phyloP scores from a whole-genome alignment of 2,888 invertebrate species.

The Tenthredo mesomela region DNA sequence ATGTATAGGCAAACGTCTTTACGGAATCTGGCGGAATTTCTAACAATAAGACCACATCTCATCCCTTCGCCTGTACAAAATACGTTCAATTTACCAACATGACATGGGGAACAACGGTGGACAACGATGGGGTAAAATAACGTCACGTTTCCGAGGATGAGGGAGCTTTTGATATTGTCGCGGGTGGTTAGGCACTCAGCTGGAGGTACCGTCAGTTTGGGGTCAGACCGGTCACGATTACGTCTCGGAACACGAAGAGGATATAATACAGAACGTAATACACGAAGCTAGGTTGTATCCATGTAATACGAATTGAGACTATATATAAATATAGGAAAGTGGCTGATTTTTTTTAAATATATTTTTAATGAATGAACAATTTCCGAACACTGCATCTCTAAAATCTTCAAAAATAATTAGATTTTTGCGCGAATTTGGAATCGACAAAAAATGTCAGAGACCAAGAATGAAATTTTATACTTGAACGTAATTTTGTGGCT shows the following conservation, averaged over 20 bases:
- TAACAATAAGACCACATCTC: not conserved
- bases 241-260: not conserved
- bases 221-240: slow-evolving; percentile 22
- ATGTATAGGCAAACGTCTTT: not conserved
- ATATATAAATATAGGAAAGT: not conserved
- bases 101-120: not conserved
- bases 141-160: slow-evolving; percentile 37
- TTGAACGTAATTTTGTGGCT: not conserved
- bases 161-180: slow-evolving; percentile 42
- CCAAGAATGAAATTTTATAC: not conserved
- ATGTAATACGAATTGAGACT: too few relatives aligned
- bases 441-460: not conserved
- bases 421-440: not conserved
- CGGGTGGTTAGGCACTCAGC: slow-evolving; percentile 40
- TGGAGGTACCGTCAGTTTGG: not conserved
- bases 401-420: not conserved
- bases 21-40: not conserved
- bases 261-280: not conserved
- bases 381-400: not conserved
- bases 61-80: not conserved
- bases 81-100: slow-evolving; percentile 32
- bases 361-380: not conserved
- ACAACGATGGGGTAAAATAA: slow-evolving; percentile 44
- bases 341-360: not conserved
- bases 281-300: not conserved